Evolutionary conservation across 2,797 vertebrate species (phyloP).

Genomic region (Sandelia bainsii): DNA sequence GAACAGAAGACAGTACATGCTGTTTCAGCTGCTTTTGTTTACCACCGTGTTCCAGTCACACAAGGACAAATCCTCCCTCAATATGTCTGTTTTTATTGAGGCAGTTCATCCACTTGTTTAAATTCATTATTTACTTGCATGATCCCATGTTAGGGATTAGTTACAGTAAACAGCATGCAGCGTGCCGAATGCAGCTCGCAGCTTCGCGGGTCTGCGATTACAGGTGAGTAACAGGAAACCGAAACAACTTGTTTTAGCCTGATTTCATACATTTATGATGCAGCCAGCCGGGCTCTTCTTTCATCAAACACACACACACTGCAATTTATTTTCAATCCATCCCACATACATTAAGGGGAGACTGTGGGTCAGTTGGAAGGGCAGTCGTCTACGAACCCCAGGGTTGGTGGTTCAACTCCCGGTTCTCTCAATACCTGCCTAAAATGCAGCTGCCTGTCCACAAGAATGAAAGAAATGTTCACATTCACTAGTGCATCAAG

Average conservation of each 20-base stretch:
- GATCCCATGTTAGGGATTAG: constrained; percentile 21
- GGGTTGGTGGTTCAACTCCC: too few relatives aligned
- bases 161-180: constrained; percentile 11
- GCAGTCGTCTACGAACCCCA: too few relatives aligned
- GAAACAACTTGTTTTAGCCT: constrained; percentile 26
- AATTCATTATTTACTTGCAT: constrained; percentile 50
- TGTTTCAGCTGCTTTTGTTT: constrained; percentile 25
- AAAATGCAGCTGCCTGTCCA: too few relatives aligned
- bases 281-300: neutral
- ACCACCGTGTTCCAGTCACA: constrained; percentile 42
- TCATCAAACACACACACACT: too few relatives aligned
- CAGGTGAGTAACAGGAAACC: constrained; percentile 52
- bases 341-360: too few relatives aligned
- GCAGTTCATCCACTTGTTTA: constrained; percentile 19
- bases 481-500: too few relatives aligned
- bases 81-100: constrained; percentile 51
- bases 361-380: too few relatives aligned
- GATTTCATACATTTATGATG: constrained; percentile 49
- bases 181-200: neutral
- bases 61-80: constrained; percentile 38
- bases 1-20: neutral
- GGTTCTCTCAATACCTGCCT: too few relatives aligned
- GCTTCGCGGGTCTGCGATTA: constrained; percentile 12
- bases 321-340: too few relatives aligned
- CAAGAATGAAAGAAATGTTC: too few relatives aligned